Conservation (phyloP, 2,888 invertebrate genomes). For the Athalia circularis region DNA sequence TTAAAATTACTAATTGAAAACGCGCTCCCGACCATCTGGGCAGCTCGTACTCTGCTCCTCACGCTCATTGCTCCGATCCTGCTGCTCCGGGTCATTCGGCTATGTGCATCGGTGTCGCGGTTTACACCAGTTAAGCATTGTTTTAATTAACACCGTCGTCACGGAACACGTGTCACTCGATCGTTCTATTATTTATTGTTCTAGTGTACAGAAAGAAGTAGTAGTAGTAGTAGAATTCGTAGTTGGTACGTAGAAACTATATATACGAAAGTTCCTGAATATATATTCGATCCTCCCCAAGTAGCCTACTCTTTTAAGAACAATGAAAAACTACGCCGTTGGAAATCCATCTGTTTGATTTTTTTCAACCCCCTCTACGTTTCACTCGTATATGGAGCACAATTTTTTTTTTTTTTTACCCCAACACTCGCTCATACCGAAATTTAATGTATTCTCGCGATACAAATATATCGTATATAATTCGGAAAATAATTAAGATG, state of each 20-base stretch:
- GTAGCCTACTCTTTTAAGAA: constrained; percentile 53
- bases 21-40: background rate
- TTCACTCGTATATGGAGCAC: background rate
- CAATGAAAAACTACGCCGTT: constrained; percentile 49
- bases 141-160: constrained; percentile 66
- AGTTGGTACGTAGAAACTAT: too few relatives aligned
- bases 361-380: background rate
- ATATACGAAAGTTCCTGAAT: too few relatives aligned
- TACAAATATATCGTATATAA: too few relatives aligned
- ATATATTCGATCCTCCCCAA: too few relatives aligned
- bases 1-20: background rate
- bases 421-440: too few relatives aligned
- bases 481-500: too few relatives aligned
- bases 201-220: background rate
- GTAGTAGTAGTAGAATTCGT: too few relatives aligned
- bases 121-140: constrained; percentile 57
- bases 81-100: background rate
- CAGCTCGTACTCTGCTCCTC: background rate
- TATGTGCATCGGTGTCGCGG: constrained; percentile 31
- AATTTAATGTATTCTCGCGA: too few relatives aligned
- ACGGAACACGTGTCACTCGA: constrained; percentile 59
- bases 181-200: constrained; percentile 21
- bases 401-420: background rate
- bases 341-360: constrained; percentile 12
- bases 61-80: too few relatives aligned